A percentile compares a stretch with the other conserved stretches of the same genome.
Conservation (phyloP, 2,888 invertebrate genomes). For the Eulithis testata region DNA sequence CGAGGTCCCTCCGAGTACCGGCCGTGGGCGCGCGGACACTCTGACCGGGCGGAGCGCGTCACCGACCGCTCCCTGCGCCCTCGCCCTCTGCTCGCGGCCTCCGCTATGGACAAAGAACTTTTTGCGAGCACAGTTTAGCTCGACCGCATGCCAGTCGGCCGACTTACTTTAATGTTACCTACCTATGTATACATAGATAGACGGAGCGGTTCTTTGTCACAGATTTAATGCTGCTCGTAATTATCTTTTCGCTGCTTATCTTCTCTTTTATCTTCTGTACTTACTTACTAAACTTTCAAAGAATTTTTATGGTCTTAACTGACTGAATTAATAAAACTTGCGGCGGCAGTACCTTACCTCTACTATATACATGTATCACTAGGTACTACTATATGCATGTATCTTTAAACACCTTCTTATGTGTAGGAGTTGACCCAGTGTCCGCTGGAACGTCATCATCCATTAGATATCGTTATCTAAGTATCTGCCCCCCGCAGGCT, state of each 20-base stretch:
- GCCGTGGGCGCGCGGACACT: not conserved
- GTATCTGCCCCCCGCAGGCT: constrained; percentile 31
- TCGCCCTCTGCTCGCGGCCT: constrained; percentile 16
- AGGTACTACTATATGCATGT: too few relatives aligned
- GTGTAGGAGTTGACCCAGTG: constrained; percentile 27
- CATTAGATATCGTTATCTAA: constrained; percentile 33
- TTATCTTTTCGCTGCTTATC: constrained; percentile 1
- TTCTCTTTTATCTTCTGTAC: not conserved
- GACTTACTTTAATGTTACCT: constrained; percentile 20
- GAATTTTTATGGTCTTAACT: not conserved
- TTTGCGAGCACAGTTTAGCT: constrained; percentile 25
- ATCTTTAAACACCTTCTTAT: constrained; percentile 1
- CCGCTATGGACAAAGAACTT: constrained; percentile 26
- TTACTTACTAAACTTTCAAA: too few relatives aligned
- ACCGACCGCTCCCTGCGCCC: constrained; percentile 7
- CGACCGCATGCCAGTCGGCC: constrained; percentile 23
- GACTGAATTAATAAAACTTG: not conserved
- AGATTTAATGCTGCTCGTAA: constrained; percentile 7
- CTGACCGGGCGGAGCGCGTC: not conserved
- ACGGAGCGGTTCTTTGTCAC: constrained; percentile 9
- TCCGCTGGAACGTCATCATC: constrained; percentile 35
- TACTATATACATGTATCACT: too few relatives aligned
- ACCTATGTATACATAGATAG: constrained; percentile 3
- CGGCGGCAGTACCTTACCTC: not conserved
- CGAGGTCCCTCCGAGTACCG: constrained; percentile 11